Evolutionary conservation across 1,140 invertebrate species (phyloP), one percentile per base, ranked within the genome.

Genomic region (Zaprionus kolodkinae): DNA sequence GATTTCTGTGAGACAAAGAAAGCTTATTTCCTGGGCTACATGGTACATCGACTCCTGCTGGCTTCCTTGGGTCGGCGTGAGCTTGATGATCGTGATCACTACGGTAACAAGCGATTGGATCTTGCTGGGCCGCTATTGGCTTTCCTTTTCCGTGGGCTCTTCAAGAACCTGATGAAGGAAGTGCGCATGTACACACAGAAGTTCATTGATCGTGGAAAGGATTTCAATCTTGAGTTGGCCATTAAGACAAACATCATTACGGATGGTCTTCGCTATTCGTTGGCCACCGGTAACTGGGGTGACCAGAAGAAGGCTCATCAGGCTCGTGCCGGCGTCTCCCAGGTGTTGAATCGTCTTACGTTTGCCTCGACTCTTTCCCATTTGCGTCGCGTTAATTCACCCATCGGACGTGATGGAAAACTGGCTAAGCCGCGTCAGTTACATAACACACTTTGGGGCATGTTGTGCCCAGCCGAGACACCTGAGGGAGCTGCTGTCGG

Each of bases 261-360:
- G 3, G 98, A 99, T 93, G 99, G 99, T n/a, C 94, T 99, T 25
- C 94, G 98, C 76, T 99, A 99, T 93, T 99, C 99, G 0, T 93
- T 99, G 75, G 99, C 99, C 84, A 99, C 99, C 43, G 99, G 99
- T 35, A 99, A 99, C 93, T 99, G 99, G 99, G 99, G 99, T 40
- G 99, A 99, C 93, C 99, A 99, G 93, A 99, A 99, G 93, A 99
- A 99, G 93, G 99, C 99, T 71, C 99, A 99, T 96, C 98, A 99
- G 93, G 97, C 98, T 6, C 94, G 98, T 93, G 98, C 98, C 77
- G 97, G 97, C 35, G 97, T 98, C 12, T 97, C 96, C 64, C 97
- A 98, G 81, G 98, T 98, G 92, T 96, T 99, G 93, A 99, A 99
- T 91, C 94, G 99, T 74, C 93, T 99, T 50, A 99, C 99, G 9